These are phyloP conservation scores for Hypselothyrea guttata DNA, from an alignment of 2,888 invertebrate genomes.

Conservation along the genomic window DNA sequence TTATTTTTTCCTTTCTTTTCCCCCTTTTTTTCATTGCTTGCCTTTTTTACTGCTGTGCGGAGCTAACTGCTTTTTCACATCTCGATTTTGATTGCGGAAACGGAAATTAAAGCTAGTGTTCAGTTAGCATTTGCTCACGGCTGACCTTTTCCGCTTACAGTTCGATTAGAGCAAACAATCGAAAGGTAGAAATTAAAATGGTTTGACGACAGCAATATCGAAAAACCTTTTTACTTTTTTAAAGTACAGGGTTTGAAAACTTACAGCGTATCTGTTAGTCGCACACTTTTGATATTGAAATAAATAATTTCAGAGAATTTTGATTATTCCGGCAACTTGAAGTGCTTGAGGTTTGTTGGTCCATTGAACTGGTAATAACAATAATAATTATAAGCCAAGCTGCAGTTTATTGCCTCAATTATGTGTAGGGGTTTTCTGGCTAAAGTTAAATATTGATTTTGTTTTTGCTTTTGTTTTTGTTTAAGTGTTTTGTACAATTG, in stretches of 20 bases:
- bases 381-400: constrained; percentile 36
- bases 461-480: too few relatives aligned
- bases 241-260: constrained; percentile 5
- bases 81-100: constrained; percentile 62
- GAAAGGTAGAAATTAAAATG: too few relatives aligned
- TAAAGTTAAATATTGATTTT: constrained; percentile 34
- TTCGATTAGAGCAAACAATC: too few relatives aligned
- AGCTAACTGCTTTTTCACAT: constrained; percentile 40
- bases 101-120: constrained; percentile 58
- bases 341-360: constrained; percentile 4
- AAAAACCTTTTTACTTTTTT: too few relatives aligned
- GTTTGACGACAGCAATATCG: too few relatives aligned
- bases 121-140: constrained; percentile 13
- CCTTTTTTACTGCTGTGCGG: too few relatives aligned
- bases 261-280: too few relatives aligned
- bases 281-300: too few relatives aligned
- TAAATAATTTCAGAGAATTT: too few relatives aligned
- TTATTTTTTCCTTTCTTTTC: too few relatives aligned
- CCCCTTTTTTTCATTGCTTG: too few relatives aligned
- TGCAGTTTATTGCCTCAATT: constrained; percentile 54
- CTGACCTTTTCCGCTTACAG: too few relatives aligned
- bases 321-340: constrained; percentile 4
- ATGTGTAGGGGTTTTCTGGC: constrained; percentile 32
- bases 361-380: constrained; percentile 4
- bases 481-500: constrained; percentile 11